Percentiles rank a stretch among this genome's conserved stretches.
These are phyloP conservation scores for Ctenochaetus hawaiiensis DNA, from an alignment of 2,797 vertebrate species.

Conservation along the genomic window DNA sequence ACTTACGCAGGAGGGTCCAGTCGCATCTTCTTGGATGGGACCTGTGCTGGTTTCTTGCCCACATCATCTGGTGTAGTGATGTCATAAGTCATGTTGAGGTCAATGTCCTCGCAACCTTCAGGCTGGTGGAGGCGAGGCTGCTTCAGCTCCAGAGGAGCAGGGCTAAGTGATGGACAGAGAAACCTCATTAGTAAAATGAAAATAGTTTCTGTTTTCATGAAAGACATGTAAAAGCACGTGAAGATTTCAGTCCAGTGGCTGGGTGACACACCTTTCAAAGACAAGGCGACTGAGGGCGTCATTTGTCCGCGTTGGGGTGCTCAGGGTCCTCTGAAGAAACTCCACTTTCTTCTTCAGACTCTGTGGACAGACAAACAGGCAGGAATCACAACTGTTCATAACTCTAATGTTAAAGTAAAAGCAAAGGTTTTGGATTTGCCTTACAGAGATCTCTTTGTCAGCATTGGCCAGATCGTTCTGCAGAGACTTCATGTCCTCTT, in stretches of 20 bases:
- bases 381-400: background rate
- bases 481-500: constrained; percentile 89
- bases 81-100: constrained; percentile 91
- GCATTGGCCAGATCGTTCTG: constrained; percentile 91
- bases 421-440: background rate
- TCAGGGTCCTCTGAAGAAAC: constrained; percentile 94
- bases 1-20: constrained; percentile 87
- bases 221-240: fast-evolving
- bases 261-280: constrained; percentile 89
- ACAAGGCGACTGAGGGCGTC: constrained; percentile 91
- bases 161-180: constrained; percentile 80
- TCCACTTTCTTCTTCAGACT: constrained; percentile 95
- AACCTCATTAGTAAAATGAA: background rate
- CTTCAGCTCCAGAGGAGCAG: constrained; percentile 88
- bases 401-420: background rate
- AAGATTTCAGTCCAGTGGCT: background rate
- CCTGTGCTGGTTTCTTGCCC: constrained; percentile 67
- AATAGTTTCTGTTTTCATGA: background rate
- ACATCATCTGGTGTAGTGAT: constrained; percentile 88
- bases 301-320: constrained; percentile 89
- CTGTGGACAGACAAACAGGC: constrained; percentile 71
- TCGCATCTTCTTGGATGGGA: constrained; percentile 88
- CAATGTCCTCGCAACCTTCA: constrained; percentile 83
- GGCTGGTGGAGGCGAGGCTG: constrained; percentile 86
- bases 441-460: constrained; percentile 93